Percentiles rank a stretch among this genome's conserved stretches.
These are phyloP conservation scores for Melipona beecheii DNA, from an alignment of 2,888 invertebrate genomes.

Conservation along the genomic window DNA sequence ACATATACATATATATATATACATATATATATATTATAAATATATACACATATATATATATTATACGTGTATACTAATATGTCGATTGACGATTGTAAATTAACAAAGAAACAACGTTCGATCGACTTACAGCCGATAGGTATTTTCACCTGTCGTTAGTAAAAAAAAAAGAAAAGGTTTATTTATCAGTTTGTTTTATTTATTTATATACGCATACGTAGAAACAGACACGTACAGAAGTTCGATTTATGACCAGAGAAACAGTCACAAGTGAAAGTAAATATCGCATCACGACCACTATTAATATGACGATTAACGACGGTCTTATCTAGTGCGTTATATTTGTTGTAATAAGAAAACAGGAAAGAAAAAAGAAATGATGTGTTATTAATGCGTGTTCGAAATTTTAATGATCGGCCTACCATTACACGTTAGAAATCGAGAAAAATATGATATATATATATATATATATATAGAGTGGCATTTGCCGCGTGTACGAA, in stretches of 20 bases:
- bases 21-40: neutral
- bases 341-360: slow-evolving; percentile 76
- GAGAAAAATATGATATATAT: slow-evolving; percentile 2
- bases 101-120: neutral
- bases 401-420: slow-evolving; percentile 68
- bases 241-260: slow-evolving; percentile 51
- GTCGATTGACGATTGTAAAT: slow-evolving; percentile 17
- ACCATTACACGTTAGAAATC: slow-evolving; percentile 57
- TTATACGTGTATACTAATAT: neutral
- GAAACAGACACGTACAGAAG: slow-evolving; percentile 1
- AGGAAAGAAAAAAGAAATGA: slow-evolving; percentile 27
- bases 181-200: slow-evolving; percentile 68
- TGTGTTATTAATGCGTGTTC: slow-evolving; percentile 75
- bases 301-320: slow-evolving; percentile 32
- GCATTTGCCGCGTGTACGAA: slow-evolving; percentile 53
- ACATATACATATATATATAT: neutral
- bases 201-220: slow-evolving; percentile 57
- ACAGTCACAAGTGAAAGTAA: slow-evolving; percentile 65
- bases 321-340: slow-evolving; percentile 66
- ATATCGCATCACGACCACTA: slow-evolving; percentile 33
- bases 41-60: neutral
- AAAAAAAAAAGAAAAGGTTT: slow-evolving; percentile 37
- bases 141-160: slow-evolving; percentile 5
- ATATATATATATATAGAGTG: slow-evolving; percentile 27
- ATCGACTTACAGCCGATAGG: neutral